A percentile compares a stretch with the other conserved stretches of the same genome.
Evolutionary conservation across 1,140 invertebrate species (phyloP).

Genomic region (Protaetia brevitarsis): DNA sequence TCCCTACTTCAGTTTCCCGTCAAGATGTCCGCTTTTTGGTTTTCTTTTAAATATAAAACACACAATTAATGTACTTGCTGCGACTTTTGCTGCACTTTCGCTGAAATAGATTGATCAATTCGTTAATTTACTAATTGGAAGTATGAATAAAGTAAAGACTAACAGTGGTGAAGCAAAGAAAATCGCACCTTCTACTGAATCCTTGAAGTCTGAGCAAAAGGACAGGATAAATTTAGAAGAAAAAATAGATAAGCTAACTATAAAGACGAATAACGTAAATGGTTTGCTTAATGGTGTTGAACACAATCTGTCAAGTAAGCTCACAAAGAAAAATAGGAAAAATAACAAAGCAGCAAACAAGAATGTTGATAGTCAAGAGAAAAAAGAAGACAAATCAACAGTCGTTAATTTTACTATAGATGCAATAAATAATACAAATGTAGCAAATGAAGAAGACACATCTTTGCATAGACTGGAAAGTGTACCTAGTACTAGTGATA

Average conservation of each 20-base stretch:
- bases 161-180: neutral
- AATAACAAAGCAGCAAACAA: neutral
- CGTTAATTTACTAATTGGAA: constrained; percentile 6
- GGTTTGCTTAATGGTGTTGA: constrained; percentile 39
- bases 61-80: constrained; percentile 1
- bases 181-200: constrained; percentile 14
- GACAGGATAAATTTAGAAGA: constrained; percentile 19
- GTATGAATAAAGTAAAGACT: constrained; percentile 23
- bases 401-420: neutral
- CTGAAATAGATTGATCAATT: neutral
- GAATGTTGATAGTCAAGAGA: neutral
- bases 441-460: neutral
- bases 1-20: constrained; percentile 30
- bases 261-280: constrained; percentile 31
- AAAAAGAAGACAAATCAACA: neutral
- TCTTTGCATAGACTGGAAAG: neutral
- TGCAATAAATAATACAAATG: constrained; percentile 10
- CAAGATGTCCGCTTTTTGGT: constrained; percentile 33
- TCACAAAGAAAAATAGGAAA: constrained; percentile 18
- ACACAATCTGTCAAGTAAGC: constrained; percentile 23
- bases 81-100: neutral
- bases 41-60: constrained; percentile 25
- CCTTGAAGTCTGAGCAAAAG: constrained; percentile 19
- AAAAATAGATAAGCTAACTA: constrained; percentile 15
- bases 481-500: constrained; percentile 16